Conservation (phyloP, 2,113 vertebrate species). For the Forbesichthys agassizii region DNA sequence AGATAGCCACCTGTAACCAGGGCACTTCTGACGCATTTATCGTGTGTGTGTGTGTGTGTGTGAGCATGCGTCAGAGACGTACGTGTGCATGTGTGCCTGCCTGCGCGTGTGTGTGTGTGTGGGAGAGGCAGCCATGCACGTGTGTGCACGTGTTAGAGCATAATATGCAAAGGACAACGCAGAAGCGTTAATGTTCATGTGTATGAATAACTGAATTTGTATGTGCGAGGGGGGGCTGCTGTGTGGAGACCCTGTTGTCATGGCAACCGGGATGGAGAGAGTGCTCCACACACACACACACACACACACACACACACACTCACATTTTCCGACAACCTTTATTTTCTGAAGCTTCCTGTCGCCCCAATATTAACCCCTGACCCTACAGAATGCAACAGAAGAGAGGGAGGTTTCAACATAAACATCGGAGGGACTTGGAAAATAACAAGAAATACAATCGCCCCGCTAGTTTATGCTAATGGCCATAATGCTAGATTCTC, state of each 20-base stretch:
- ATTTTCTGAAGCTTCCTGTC: constrained; percentile 70
- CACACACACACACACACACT: not conserved
- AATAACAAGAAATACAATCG: no score
- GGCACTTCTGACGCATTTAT: no score
- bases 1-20: not conserved
- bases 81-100: constrained; percentile 10
- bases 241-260: constrained; percentile 70
- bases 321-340: constrained; percentile 65
- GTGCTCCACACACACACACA: constrained; percentile 31
- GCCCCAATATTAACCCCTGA: constrained; percentile 62
- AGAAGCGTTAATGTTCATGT: constrained; percentile 57
- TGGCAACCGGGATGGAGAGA: constrained; percentile 63
- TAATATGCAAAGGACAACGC: constrained; percentile 51
- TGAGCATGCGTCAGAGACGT: not conserved
- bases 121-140: constrained; percentile 14
- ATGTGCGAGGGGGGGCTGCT: constrained; percentile 57
- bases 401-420: not conserved
- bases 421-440: no score
- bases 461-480: constrained; percentile 53
- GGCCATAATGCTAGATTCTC: constrained; percentile 57
- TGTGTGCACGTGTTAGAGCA: constrained; percentile 42
- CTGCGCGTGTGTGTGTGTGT: constrained; percentile 3
- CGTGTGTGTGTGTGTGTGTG: constrained; percentile 9
- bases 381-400: constrained; percentile 14
- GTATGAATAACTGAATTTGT: constrained; percentile 78